Percentiles rank a stretch among this genome's conserved stretches.
Conservation (phyloP, 2,888 invertebrate genomes). For the Lymantria dispar region DNA sequence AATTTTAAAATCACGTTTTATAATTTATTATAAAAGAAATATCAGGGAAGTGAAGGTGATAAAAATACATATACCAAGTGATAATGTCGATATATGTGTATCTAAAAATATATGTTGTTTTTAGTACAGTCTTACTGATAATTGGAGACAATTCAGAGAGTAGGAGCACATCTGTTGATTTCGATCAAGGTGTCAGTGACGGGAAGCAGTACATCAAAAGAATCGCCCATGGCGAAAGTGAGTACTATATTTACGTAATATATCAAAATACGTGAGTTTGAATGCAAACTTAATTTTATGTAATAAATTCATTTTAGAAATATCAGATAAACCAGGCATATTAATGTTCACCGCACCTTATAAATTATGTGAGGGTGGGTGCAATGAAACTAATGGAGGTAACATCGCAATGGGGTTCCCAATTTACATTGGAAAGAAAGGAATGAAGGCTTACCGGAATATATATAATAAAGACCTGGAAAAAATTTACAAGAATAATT, state of each 20-base stretch:
- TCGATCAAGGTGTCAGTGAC: slow-evolving; percentile 30
- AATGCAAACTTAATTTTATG: slow-evolving; percentile 1
- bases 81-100: slow-evolving; percentile 28
- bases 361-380: slow-evolving; percentile 54
- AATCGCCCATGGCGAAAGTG: slow-evolving; percentile 48
- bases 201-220: slow-evolving; percentile 46
- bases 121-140: slow-evolving; percentile 37
- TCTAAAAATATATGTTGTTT: slow-evolving; percentile 37
- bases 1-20: not conserved
- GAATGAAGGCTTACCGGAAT: slow-evolving; percentile 33
- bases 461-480: slow-evolving; percentile 42
- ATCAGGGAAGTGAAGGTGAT: slow-evolving; percentile 24
- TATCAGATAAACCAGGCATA: slow-evolving; percentile 35
- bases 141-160: slow-evolving; percentile 24
- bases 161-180: slow-evolving; percentile 21
- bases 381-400: slow-evolving; percentile 21
- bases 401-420: slow-evolving; percentile 57
- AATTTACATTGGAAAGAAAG: slow-evolving; percentile 48
- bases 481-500: slow-evolving; percentile 16
- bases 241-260: slow-evolving; percentile 25
- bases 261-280: not conserved
- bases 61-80: slow-evolving; percentile 15
- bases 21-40: not conserved
- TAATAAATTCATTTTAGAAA: slow-evolving; percentile 49
- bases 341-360: slow-evolving; percentile 67